Evolutionary conservation across 2,888 invertebrate genomes (phyloP).

Genomic region (Sussaba pulchella): DNA sequence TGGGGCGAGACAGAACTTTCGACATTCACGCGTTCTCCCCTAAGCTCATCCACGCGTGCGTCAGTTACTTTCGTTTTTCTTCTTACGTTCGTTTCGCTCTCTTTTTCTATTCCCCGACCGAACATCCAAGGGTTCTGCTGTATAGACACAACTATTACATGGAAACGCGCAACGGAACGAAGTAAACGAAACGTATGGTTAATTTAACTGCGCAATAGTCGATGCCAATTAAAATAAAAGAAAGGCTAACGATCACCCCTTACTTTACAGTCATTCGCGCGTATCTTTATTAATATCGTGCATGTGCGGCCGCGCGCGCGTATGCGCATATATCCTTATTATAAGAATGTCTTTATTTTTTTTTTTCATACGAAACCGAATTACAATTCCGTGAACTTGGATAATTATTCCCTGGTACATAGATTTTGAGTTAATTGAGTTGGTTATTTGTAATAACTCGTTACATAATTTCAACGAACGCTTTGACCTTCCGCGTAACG

Average conservation of each 20-base stretch:
- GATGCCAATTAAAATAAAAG: conserved; percentile 45
- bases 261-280: not conserved
- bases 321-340: not conserved
- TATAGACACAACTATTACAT: not conserved
- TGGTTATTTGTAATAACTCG: not conserved
- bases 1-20: conserved; percentile 14
- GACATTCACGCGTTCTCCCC: conserved; percentile 14
- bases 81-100: not conserved
- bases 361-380: no score
- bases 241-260: conserved; percentile 47
- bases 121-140: not conserved
- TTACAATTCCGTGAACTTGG: no score
- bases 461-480: not conserved
- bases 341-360: no score
- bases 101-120: not conserved
- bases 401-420: no score
- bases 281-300: not conserved
- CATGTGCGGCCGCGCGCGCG: no score
- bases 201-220: conserved; percentile 30
- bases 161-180: not conserved
- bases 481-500: not conserved
- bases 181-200: not conserved
- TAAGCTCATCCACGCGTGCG: conserved; percentile 1
- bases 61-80: conserved; percentile 26
- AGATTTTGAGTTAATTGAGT: no score